Evolutionary conservation across 1,140 invertebrate genomes (phyloP).

Genomic region (Scaptomyza graminum): DNA sequence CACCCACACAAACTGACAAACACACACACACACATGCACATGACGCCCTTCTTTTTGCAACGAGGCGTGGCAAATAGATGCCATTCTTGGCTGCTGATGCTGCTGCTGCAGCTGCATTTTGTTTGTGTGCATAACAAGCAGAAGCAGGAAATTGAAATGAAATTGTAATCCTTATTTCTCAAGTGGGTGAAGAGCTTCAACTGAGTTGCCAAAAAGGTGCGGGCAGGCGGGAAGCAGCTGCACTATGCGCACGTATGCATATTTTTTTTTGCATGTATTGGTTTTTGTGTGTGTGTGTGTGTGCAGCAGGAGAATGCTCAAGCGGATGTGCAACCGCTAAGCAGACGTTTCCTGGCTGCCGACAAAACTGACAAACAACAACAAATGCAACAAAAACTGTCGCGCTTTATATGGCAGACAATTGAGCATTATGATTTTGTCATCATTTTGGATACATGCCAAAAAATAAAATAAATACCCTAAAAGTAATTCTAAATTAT

Average conservation of each 20-base stretch:
- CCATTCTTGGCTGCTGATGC: constrained; percentile 33
- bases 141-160: constrained; percentile 69
- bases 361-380: constrained; percentile 17
- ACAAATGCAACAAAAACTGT: neutral
- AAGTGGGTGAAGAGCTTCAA: constrained; percentile 43
- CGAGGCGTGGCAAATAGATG: constrained; percentile 50
- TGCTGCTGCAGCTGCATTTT: constrained; percentile 46
- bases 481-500: neutral
- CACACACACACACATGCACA: constrained; percentile 18
- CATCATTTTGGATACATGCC: neutral
- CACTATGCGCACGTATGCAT: constrained; percentile 48
- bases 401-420: neutral
- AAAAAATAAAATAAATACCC: neutral
- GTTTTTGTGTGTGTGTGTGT: constrained; percentile 1
- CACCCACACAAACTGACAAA: constrained; percentile 28
- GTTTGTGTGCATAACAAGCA: constrained; percentile 52
- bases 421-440: neutral
- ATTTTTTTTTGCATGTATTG: constrained; percentile 41
- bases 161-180: constrained; percentile 71
- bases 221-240: neutral
- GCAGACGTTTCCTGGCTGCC: constrained; percentile 53
- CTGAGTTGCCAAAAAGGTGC: neutral
- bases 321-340: constrained; percentile 60
- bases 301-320: constrained; percentile 14
- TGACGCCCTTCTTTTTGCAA: neutral